Evolutionary conservation across 2,888 invertebrate genomes (phyloP), one percentile per base, ranked within the genome.

Genomic region (Mesoligia furuncula): DNA sequence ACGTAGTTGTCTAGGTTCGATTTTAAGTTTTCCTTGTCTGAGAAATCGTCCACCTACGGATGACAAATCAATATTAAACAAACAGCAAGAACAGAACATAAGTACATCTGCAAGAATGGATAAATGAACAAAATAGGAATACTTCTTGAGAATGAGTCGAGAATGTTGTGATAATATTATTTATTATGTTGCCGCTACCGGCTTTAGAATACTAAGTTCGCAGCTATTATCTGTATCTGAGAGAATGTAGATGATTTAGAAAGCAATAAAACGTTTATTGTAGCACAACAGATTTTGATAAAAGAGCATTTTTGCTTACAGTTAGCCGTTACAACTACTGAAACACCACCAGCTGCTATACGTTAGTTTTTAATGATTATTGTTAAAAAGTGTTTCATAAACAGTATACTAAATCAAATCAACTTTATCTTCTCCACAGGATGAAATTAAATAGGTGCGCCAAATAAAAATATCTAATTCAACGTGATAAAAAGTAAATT

Each of bases 1-100:
- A 99, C 98, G 93, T 99, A 99, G 65, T 98, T 97, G 68, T 99
- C 99, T 75, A 99, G 96, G 87, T 98, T 98, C 1, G 96, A 97
- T 93, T 98, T 98, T 75, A 99, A 95, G 95, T 99, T 98, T 76
- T 98, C 98, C 96, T 99, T 99, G 92, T 99, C 98, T 73, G 99
- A 99, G 92, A 96, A 99, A 93, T 99, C 99, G 92, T 99, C 99
- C 0, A 98, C 97, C 97, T 97, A 88, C 8, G 61, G 86, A 71
- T 45, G 79, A 61, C 72, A 66, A 31, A 73, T 15, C 0, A 48
- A 48, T 48, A 7, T 79, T 72, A 39, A 31, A 24, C 8, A 27
- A 36, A n/a, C 6, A 11, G 51, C 7, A 48, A 39, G 27, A 39
- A 24, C 9, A 54, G 54, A 54, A 54, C n/a, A 54, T 11, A 51